These are phyloP conservation scores for Chloroceryle aenea DNA, from an alignment of 2,113 vertebrate species.

Conservation along the genomic window DNA sequence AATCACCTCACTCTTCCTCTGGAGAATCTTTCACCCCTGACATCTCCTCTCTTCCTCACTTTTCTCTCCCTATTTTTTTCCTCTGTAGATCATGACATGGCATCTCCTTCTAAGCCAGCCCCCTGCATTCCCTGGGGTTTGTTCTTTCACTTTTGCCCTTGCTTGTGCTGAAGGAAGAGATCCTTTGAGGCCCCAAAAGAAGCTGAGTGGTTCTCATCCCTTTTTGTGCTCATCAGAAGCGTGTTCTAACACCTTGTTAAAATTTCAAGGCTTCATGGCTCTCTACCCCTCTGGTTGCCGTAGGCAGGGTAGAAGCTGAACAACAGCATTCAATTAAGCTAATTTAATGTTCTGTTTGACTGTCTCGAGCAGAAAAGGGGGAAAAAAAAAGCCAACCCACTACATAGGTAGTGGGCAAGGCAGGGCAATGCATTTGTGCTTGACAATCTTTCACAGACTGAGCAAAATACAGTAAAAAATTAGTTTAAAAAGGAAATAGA, in stretches of 20 bases:
- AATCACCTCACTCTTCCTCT: not conserved
- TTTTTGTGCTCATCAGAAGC: not conserved
- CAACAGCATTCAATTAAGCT: slow-evolving; percentile 43
- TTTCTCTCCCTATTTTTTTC: not conserved
- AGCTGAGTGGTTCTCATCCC: not conserved
- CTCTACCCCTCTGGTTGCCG: not conserved
- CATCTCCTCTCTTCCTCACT: not conserved
- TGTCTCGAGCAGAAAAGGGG: not conserved
- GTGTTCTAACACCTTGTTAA: not conserved
- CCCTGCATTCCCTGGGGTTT: not conserved
- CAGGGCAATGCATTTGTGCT: not conserved
- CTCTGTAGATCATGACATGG: not conserved
- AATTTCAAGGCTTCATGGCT: slow-evolving; percentile 33
- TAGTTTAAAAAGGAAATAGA: not conserved
- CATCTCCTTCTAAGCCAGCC: not conserved
- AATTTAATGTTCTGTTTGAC: slow-evolving; percentile 42
- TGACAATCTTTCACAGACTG: not conserved
- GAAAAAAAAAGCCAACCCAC: not conserved
- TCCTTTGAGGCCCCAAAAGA: not conserved
- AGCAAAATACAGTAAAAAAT: not conserved
- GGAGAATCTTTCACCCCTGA: not conserved
- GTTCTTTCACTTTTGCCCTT: not conserved
- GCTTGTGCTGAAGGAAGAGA: not conserved
- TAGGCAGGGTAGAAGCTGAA: slow-evolving; percentile 20
- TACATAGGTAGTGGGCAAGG: not conserved